Percentiles rank a stretch among this genome's conserved stretches.
Conservation (phyloP, 2,888 invertebrate species). For the Toxonevra muliebris region DNA sequence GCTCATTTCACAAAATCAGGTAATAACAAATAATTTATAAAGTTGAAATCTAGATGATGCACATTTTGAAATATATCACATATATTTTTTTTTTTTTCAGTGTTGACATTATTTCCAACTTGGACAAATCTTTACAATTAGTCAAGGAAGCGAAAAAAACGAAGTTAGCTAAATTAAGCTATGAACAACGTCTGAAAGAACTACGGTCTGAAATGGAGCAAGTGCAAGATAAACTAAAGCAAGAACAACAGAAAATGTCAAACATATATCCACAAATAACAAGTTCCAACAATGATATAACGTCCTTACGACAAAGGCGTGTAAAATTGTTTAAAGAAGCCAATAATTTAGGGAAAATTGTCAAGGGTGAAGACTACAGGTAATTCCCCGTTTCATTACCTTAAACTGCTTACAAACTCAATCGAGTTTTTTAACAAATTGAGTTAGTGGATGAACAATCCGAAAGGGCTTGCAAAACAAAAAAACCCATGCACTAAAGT, state of each 20-base stretch:
- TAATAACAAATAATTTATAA: conserved; percentile 37
- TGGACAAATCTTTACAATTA: conserved; percentile 57
- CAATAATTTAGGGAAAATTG: conserved; percentile 51
- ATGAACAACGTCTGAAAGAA: conserved; percentile 54
- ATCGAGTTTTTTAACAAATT: not conserved
- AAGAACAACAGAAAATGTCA: conserved; percentile 54
- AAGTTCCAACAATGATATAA: conserved; percentile 54
- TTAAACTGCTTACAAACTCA: not conserved
- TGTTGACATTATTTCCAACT: conserved; percentile 52
- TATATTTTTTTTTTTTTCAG: conserved; percentile 41
- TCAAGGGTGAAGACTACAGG: conserved; percentile 53
- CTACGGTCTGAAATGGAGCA: conserved; percentile 53
- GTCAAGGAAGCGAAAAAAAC: conserved; percentile 55
- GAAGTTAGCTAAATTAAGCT: conserved; percentile 52
- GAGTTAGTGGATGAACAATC: not conserved
- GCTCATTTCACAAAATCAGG: conserved; percentile 56
- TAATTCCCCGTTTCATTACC: conserved; percentile 32
- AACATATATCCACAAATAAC: conserved; percentile 59
- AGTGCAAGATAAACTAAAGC: conserved; percentile 48
- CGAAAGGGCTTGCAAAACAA: too few species aligned
- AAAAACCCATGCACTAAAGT: too few species aligned
- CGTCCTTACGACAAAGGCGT: conserved; percentile 54
- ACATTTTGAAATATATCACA: not conserved
- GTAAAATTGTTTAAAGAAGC: conserved; percentile 54
- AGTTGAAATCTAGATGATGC: too few species aligned